Evolutionary conservation across 30 jellyfish, hydroid and myxozoan species (phyloP), one percentile per base, ranked within the genome.

Genomic region (Catostylus mosaicus): DNA sequence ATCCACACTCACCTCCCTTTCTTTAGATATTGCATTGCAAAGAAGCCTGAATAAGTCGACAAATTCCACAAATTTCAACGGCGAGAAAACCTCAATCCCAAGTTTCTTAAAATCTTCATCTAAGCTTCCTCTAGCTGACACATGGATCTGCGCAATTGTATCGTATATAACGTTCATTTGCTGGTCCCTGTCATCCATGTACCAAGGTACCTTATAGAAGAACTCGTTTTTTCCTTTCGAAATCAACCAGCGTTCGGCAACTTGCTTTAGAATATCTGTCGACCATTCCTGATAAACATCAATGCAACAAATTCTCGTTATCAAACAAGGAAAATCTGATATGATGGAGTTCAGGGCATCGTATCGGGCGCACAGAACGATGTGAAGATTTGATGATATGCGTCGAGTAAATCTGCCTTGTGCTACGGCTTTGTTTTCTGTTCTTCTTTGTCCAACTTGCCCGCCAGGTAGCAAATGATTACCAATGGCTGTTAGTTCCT

Each of bases 401-500:
- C 97, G 74, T 24, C 91, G 82, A 1, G 77, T 31, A 48, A 89
- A 89, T 18, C 97, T 67, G 51, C 75, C 89, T 54, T 73, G 95
- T 20, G 87, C 90, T 30, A 68, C 86, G 8, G 86, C 56, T 38
- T 81, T 56, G 88, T 71, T 81, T 54, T 89, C 91, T 16, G 87
- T 56, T 75, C 88, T 75, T 50, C 91, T 80, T 29, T 68, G 78
- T 14, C 79, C 85, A 34, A 64, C 72, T 33, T 54, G 90, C 3
- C 97, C 94, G 0, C 97, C 95, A 11, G 97, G 97, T 51, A 89
- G 67, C 37, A 81, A 45, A 23, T 89, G 88, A 19, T 57, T 64
- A 45, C 87, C 72, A 30, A 89, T 76, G 67, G 85, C 83, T 29
- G 35, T 29, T 26, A 73, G 65, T 30, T 89, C 97, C 2, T 82